Percentiles rank a stretch among this genome's conserved stretches.
phyloP scores from a whole-genome alignment of 2,113 vertebrate species.

The Pituophis catenifer region DNA sequence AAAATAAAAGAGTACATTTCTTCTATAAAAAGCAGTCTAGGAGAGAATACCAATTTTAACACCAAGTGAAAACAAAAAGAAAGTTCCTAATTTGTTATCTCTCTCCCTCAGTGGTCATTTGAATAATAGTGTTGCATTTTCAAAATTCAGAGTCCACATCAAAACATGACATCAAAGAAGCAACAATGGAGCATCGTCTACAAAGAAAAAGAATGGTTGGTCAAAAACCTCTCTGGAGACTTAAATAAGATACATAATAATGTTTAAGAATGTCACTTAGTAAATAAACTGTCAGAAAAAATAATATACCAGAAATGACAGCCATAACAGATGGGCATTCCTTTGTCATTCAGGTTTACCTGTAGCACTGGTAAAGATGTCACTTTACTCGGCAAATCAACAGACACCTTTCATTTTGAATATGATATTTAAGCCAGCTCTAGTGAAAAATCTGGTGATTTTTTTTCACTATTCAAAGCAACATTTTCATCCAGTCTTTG shows the following conservation, averaged over 20 bases:
- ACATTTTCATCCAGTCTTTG: neutral
- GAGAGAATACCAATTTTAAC: neutral
- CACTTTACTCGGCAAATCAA: neutral
- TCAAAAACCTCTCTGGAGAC: neutral
- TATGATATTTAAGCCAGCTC: neutral
- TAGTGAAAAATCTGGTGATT: neutral
- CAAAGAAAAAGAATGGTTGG: neutral
- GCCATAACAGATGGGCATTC: neutral
- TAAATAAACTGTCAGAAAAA: neutral
- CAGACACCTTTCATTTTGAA: neutral
- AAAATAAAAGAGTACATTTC: neutral
- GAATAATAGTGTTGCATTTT: neutral
- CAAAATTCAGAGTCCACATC: neutral
- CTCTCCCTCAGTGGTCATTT: neutral
- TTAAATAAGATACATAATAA: neutral
- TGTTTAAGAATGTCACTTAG: neutral
- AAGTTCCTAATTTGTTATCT: neutral
- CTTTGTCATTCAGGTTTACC: neutral
- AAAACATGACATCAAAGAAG: neutral
- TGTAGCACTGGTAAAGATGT: neutral
- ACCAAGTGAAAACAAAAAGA: neutral
- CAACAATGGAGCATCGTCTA: neutral
- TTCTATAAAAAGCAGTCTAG: neutral
- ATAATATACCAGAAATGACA: neutral
- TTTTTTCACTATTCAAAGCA: neutral